Conservation (phyloP, 2,888 invertebrate genomes). For the Podabrus alpinus region DNA sequence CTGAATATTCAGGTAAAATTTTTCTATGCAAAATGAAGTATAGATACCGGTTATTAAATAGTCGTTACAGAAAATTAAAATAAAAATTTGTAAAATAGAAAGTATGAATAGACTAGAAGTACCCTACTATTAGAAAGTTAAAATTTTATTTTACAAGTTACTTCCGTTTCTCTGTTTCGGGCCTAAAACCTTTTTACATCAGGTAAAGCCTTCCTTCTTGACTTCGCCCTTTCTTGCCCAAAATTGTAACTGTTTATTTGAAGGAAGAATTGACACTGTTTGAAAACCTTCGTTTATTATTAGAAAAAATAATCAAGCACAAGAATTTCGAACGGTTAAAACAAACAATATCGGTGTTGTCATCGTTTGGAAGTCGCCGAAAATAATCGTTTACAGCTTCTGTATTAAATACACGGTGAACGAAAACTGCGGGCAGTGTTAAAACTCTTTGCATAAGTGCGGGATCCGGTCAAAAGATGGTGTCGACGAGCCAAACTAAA, state of each 20-base stretch:
- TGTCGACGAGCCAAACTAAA: not conserved
- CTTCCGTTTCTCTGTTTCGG: not conserved
- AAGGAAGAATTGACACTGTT: too few relatives aligned
- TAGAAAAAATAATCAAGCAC: too few relatives aligned
- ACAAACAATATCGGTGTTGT: not conserved
- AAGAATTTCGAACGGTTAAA: not conserved
- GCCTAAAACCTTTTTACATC: not conserved
- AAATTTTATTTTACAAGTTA: too few relatives aligned
- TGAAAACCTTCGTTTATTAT: too few relatives aligned
- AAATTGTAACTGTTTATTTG: not conserved
- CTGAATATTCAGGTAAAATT: too few relatives aligned
- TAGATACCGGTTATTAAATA: too few relatives aligned
- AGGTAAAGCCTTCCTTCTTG: not conserved
- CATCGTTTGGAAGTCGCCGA: not conserved
- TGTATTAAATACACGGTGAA: not conserved
- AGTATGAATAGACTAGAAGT: too few relatives aligned
- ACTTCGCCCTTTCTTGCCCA: not conserved
- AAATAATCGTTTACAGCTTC: not conserved
- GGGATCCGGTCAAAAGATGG: not conserved
- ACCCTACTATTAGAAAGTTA: too few relatives aligned
- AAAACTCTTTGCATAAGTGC: not conserved
- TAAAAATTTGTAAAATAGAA: too few relatives aligned
- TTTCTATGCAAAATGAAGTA: too few relatives aligned
- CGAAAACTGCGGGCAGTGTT: not conserved
- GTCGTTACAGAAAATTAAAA: too few relatives aligned